These are phyloP conservation scores for Ornithorhynchus anatinus DNA, from an alignment of 2,113 vertebrate genomes.

Conservation along the genomic window DNA sequence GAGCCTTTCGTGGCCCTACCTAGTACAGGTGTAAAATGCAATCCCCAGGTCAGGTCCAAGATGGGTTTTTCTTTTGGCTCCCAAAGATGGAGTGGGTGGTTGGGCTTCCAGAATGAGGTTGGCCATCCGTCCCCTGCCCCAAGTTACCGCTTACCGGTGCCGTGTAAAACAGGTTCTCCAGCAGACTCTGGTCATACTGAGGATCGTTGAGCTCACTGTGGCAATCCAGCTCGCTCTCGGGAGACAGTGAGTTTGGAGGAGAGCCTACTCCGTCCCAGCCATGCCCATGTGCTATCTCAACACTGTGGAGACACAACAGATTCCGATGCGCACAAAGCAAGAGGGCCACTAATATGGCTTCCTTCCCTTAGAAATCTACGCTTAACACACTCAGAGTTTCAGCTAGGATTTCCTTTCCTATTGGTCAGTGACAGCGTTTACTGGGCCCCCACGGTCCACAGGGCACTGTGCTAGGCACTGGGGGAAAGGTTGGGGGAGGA, in stretches of 20 bases:
- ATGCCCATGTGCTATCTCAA: conserved; percentile 63
- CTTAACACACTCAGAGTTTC: too few species aligned
- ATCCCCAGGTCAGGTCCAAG: too few species aligned
- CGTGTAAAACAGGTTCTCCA: conserved; percentile 90
- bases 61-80: too few species aligned
- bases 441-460: too few species aligned
- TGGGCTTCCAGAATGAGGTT: too few species aligned
- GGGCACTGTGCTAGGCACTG: background rate
- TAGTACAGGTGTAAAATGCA: too few species aligned
- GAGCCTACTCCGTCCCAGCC: conserved; percentile 74
- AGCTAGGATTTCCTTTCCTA: too few species aligned
- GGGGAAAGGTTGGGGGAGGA: background rate
- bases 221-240: conserved; percentile 76
- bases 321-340: conserved; percentile 19
- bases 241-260: conserved; percentile 79
- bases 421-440: too few species aligned
- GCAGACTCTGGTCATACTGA: conserved; percentile 90
- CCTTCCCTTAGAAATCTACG: background rate
- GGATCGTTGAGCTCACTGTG: conserved; percentile 89
- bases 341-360: background rate
- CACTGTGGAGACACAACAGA: conserved; percentile 48
- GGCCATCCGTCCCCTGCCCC: too few species aligned
- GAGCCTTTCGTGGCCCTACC: too few species aligned
- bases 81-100: too few species aligned
- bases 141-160: conserved; percentile 82